These are phyloP conservation scores for Hippoglossus stenolepis DNA, from an alignment of 2,113 vertebrate species.

Conservation along the genomic window DNA sequence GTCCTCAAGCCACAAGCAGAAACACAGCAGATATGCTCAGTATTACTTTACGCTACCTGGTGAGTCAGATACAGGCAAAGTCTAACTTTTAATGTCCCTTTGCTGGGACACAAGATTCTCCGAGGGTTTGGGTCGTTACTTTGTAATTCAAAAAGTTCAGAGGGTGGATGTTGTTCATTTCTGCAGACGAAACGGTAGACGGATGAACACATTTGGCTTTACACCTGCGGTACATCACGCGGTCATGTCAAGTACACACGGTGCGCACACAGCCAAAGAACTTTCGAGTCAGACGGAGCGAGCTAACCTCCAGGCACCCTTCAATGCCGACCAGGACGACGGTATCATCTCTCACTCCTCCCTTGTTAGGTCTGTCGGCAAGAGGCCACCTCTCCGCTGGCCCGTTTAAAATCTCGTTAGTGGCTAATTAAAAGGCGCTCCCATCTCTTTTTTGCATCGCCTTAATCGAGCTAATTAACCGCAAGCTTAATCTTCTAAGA, in stretches of 20 bases:
- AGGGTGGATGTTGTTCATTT: not conserved
- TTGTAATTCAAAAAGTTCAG: slow-evolving; percentile 1
- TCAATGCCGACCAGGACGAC: slow-evolving; percentile 53
- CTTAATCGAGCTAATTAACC: slow-evolving; percentile 83
- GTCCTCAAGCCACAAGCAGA: slow-evolving; percentile 47
- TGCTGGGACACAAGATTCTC: not conserved
- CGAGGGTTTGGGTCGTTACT: slow-evolving; percentile 5
- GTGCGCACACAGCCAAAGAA: slow-evolving; percentile 1
- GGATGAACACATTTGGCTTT: not conserved
- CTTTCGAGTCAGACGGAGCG: slow-evolving; percentile 39
- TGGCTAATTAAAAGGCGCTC: slow-evolving; percentile 83
- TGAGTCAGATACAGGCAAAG: slow-evolving; percentile 6
- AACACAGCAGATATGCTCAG: slow-evolving; percentile 29
- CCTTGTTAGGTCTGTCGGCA: slow-evolving; percentile 68
- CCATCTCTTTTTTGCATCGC: slow-evolving; percentile 76
- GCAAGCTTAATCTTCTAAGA: slow-evolving; percentile 81
- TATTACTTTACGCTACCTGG: slow-evolving; percentile 14
- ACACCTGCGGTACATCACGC: not conserved
- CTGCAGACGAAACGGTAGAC: slow-evolving; percentile 2
- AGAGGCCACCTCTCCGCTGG: slow-evolving; percentile 78
- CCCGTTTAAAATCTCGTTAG: slow-evolving; percentile 84
- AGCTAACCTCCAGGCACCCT: slow-evolving; percentile 59
- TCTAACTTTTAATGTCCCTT: slow-evolving; percentile 13
- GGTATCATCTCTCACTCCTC: slow-evolving; percentile 52
- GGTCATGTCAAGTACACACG: not conserved